Evolutionary conservation across 2,797 vertebrate genomes (phyloP), one percentile per base, ranked within the genome.

Genomic region (Meriones psammophilus): DNA sequence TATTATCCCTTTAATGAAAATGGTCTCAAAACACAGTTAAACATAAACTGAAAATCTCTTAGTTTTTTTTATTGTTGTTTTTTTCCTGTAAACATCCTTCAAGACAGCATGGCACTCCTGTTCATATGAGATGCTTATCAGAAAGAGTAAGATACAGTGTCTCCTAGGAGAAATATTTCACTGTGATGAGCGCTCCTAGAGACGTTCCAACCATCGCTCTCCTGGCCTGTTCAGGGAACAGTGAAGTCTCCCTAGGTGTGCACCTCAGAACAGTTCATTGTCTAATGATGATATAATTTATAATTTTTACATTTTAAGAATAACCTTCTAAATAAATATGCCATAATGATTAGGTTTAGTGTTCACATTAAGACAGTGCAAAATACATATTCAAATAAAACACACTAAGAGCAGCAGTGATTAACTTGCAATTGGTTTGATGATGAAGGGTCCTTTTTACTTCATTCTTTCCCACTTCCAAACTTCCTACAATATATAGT

Each of bases 1-100:
- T 92, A 92, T 86, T 91, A 86, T 84, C 20, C 12, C 36, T 78
- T 2, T 42, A 94, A 95, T 96, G 96, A 97, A 94, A 60, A 94
- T 42, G 58, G 20, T 5, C 50, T 62, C 36, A 81, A 73, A 50
- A 78, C 33, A 24, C 2, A 30, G 0, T n/a, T 80, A 88, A 39
- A 17, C 1, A 83, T 68, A 81, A 95, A 88, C 74, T 85, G 94
- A 77, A 84, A 33, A 93, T 92, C 81, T 78, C 73, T 78, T 77
- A 71, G 15, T 50, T 88, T 76, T 90, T 68, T 50, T n/a, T n/a
- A 10, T 50, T 50, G 9, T 50, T 50, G 50, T 50, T 80, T 85
- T 36, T 74, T 88, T 86, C 33, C 77, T 76, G 20, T 30, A 85
- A 58, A 66, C 20, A 17, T 76, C 84, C 94, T 60, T 95, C 46